Conservation (phyloP, 1,140 invertebrate genomes). For the Drosophila cardini region DNA sequence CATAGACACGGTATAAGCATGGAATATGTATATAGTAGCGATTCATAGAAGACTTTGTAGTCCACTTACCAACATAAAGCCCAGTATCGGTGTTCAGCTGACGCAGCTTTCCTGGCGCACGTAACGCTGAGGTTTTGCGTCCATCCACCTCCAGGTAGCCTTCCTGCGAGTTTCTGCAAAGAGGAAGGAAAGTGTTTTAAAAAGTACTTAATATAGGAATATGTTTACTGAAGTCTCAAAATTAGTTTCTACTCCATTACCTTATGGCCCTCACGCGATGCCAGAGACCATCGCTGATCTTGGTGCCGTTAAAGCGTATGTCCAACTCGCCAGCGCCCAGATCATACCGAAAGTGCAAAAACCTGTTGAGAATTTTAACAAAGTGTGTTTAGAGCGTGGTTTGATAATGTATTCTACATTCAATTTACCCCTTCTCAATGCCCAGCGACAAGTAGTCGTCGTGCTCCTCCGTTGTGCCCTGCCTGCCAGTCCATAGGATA, state of each 20-base stretch:
- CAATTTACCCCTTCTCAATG: slow-evolving; percentile 91
- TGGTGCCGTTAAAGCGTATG: slow-evolving; percentile 93
- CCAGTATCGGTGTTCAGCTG: slow-evolving; percentile 94
- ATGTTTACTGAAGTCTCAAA: no score
- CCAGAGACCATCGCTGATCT: slow-evolving; percentile 96
- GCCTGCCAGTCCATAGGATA: slow-evolving; percentile 95
- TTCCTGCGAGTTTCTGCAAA: slow-evolving; percentile 92
- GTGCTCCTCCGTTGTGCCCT: slow-evolving; percentile 88
- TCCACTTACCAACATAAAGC: slow-evolving; percentile 92
- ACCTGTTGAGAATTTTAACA: slow-evolving; percentile 79
- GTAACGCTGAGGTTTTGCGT: slow-evolving; percentile 90
- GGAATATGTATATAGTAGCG: background rate
- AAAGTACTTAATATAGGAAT: no score
- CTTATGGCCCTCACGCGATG: slow-evolving; percentile 94
- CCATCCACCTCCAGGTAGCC: slow-evolving; percentile 94
- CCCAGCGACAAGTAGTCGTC: slow-evolving; percentile 94
- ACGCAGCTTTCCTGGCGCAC: slow-evolving; percentile 92
- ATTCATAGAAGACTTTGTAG: no score
- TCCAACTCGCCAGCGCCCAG: slow-evolving; percentile 91
- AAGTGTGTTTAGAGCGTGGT: background rate
- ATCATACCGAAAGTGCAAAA: slow-evolving; percentile 87
- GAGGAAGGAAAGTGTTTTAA: background rate
- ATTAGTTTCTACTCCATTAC: slow-evolving; percentile 86
- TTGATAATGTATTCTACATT: no score
- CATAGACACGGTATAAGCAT: background rate